Conservation (phyloP, 1,140 invertebrate species). For the Pseudomyrmex concolor region DNA sequence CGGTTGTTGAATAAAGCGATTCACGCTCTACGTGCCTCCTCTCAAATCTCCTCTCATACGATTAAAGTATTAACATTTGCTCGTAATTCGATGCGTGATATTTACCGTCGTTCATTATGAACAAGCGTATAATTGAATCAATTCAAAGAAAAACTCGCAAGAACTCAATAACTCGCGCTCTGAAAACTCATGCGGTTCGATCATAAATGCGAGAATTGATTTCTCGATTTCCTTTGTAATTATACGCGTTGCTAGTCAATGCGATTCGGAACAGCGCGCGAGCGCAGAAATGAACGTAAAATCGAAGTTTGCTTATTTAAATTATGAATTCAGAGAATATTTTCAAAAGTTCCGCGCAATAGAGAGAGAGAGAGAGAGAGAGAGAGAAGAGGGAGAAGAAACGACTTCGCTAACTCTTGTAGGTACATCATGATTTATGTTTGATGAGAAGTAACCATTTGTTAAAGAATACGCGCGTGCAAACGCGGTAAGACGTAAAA, state of each 20-base stretch:
- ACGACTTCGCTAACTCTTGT: conserved; percentile 30
- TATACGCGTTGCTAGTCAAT: conserved; percentile 44
- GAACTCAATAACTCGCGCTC: conserved; percentile 34
- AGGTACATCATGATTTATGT: conserved; percentile 51
- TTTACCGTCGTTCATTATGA: conserved; percentile 17
- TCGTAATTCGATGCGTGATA: conserved; percentile 1
- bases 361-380: neutral
- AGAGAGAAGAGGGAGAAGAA: neutral
- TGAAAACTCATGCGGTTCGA: conserved; percentile 6
- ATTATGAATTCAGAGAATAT: conserved; percentile 48
- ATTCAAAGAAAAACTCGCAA: conserved; percentile 25
- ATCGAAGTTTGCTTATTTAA: conserved; percentile 32
- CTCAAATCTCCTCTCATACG: neutral
- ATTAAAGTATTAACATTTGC: conserved; percentile 31
- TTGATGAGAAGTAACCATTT: conserved; percentile 44
- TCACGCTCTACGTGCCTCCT: neutral
- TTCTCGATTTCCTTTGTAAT: conserved; percentile 50
- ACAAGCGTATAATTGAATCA: conserved; percentile 21
- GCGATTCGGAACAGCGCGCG: conserved; percentile 17
- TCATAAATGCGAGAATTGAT: conserved; percentile 41
- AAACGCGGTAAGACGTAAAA: conserved; percentile 59
- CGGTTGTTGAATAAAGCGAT: neutral
- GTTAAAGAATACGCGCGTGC: conserved; percentile 39
- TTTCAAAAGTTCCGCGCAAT: conserved; percentile 30
- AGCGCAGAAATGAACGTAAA: neutral